Evolutionary conservation across 2,888 invertebrate genomes (phyloP).

Genomic region (Folsomia candida): DNA sequence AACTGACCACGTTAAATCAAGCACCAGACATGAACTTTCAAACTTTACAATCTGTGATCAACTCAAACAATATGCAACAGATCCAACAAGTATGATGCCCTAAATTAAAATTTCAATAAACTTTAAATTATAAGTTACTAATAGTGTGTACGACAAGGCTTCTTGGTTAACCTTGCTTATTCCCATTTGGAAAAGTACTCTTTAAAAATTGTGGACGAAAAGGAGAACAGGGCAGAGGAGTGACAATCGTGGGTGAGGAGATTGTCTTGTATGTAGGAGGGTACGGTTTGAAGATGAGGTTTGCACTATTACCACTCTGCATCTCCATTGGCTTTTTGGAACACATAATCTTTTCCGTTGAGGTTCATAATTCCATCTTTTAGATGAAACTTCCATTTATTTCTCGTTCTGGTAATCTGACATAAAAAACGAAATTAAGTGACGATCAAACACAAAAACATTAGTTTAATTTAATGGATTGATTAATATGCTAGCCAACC

Average conservation of each 20-base stretch:
- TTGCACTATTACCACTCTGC: constrained; percentile 80
- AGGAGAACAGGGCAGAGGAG: not conserved
- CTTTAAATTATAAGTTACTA: too few species aligned
- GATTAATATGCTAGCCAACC: constrained; percentile 56
- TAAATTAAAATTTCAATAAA: too few species aligned
- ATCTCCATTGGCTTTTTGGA: constrained; percentile 98
- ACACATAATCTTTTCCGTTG: constrained; percentile 95
- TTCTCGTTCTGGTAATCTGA: constrained; percentile 92
- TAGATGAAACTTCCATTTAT: constrained; percentile 98
- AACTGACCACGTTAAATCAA: too few species aligned
- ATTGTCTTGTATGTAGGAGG: too few species aligned
- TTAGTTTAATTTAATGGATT: not conserved
- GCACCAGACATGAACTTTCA: too few species aligned
- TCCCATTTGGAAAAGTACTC: too few species aligned
- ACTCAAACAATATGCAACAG: too few species aligned
- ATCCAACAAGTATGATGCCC: too few species aligned
- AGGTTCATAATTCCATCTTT: constrained; percentile 99
- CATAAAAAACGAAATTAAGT: constrained; percentile 50
- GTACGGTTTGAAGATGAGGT: too few species aligned
- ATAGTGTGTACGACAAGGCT: too few species aligned
- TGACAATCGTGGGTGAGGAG: not conserved
- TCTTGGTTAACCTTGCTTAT: not conserved
- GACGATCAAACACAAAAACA: not conserved
- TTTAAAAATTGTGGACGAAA: too few species aligned
- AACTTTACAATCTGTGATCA: too few species aligned